A percentile compares a stretch with the other conserved stretches of the same genome.
Conservation (phyloP, 64 coral and sea anemone species). For the Porites australiensis region DNA sequence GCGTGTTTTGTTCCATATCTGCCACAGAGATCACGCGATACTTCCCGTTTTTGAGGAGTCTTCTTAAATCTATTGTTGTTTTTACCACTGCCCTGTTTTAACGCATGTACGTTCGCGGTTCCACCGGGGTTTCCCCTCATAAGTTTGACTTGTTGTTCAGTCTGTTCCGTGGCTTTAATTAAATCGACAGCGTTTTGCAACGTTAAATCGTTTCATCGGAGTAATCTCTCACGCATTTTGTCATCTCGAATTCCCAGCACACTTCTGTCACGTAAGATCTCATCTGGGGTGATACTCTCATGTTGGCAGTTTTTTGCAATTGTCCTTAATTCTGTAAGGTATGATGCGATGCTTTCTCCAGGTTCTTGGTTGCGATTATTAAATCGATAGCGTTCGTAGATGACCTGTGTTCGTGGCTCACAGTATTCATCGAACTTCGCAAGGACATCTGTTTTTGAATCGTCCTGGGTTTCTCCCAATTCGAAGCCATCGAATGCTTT, state of each 20-base stretch:
- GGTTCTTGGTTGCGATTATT: slow-evolving; percentile 32
- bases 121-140: background rate
- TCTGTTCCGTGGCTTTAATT: background rate
- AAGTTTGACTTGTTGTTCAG: background rate
- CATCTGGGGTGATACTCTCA: background rate
- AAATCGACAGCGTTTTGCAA: background rate
- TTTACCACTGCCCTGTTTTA: background rate
- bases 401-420: background rate
- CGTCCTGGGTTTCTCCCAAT: background rate
- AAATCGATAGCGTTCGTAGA: slow-evolving; percentile 23
- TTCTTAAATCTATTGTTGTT: background rate
- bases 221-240: background rate
- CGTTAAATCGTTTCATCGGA: background rate
- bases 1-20: slow-evolving; percentile 65
- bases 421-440: too few species aligned
- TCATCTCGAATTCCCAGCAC: slow-evolving; percentile 20
- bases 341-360: slow-evolving; percentile 17
- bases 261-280: slow-evolving; percentile 14
- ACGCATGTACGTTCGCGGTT: background rate
- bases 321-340: slow-evolving; percentile 11
- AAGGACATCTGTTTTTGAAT: background rate
- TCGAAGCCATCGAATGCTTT: background rate
- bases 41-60: background rate
- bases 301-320: slow-evolving; percentile 20
- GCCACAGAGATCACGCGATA: slow-evolving; percentile 24